Conservation (phyloP, 2,797 vertebrate species). For the Allochrocebus solatus region DNA sequence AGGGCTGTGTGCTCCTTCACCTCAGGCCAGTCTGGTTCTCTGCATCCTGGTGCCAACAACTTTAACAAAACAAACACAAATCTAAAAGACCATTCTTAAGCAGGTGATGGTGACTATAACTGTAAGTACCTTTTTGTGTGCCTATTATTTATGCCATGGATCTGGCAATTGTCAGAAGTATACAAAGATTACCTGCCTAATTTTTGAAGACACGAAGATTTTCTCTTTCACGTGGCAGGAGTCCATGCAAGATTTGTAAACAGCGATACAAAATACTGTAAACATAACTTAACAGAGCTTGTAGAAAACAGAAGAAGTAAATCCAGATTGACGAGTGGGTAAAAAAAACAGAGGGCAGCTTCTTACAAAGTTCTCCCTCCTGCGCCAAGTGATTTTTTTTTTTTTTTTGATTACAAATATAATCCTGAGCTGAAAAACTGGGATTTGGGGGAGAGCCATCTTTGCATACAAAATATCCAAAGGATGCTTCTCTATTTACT, state of each 20-base stretch:
- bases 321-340: conserved; percentile 79
- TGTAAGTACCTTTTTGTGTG: conserved; percentile 73
- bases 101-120: background rate
- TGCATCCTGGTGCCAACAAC: background rate
- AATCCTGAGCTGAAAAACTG: conserved; percentile 88
- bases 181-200: conserved; percentile 73
- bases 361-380: conserved; percentile 83
- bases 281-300: conserved; percentile 83
- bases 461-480: conserved; percentile 84
- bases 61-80: conserved; percentile 46
- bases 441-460: conserved; percentile 79
- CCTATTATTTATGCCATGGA: conserved; percentile 56
- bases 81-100: background rate
- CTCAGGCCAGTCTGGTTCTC: background rate
- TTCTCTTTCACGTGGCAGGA: conserved; percentile 81
- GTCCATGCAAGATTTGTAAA: conserved; percentile 87
- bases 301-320: conserved; percentile 81
- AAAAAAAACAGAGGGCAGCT: conserved; percentile 81
- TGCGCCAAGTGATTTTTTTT: conserved; percentile 78
- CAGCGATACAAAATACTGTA: conserved; percentile 88
- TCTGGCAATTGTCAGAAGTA: conserved; percentile 74
- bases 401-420: conserved; percentile 81
- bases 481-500: conserved; percentile 73
- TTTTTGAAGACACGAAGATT: conserved; percentile 69
- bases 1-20: background rate